These are phyloP conservation scores for Mylabris phalerata DNA, from an alignment of 1,140 invertebrate genomes.

Conservation along the genomic window DNA sequence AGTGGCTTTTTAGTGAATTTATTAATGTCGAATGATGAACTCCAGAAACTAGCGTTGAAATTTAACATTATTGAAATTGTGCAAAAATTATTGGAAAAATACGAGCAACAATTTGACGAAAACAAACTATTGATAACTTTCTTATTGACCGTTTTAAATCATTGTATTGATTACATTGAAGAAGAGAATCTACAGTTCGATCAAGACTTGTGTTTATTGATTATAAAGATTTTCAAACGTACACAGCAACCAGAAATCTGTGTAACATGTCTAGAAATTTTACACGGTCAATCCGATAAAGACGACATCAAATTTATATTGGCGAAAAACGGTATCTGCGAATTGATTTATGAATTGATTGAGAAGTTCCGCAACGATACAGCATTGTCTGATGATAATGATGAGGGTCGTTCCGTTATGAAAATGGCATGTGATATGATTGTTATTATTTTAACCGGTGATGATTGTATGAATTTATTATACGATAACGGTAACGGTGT, in stretches of 20 bases:
- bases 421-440: conserved; percentile 82
- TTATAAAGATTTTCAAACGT: conserved; percentile 56
- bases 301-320: conserved; percentile 69
- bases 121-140: conserved; percentile 45
- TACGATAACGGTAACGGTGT: conserved; percentile 64
- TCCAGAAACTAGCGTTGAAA: conserved; percentile 59
- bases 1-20: conserved; percentile 72
- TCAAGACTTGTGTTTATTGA: conserved; percentile 48
- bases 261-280: conserved; percentile 66
- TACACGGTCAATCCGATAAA: conserved; percentile 68
- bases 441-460: conserved; percentile 75
- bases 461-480: conserved; percentile 78
- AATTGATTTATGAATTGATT: conserved; percentile 65
- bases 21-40: conserved; percentile 63
- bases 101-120: conserved; percentile 19
- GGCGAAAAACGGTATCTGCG: conserved; percentile 66
- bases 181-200: conserved; percentile 47
- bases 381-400: conserved; percentile 44
- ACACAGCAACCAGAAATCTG: conserved; percentile 58
- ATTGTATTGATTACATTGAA: conserved; percentile 62
- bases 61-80: conserved; percentile 57
- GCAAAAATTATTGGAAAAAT: conserved; percentile 43
- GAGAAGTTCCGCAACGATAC: conserved; percentile 54
- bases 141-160: conserved; percentile 62
- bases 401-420: conserved; percentile 64